Conservation (phyloP, 2,113 vertebrate genomes). For the Ageneiosus marmoratus region DNA sequence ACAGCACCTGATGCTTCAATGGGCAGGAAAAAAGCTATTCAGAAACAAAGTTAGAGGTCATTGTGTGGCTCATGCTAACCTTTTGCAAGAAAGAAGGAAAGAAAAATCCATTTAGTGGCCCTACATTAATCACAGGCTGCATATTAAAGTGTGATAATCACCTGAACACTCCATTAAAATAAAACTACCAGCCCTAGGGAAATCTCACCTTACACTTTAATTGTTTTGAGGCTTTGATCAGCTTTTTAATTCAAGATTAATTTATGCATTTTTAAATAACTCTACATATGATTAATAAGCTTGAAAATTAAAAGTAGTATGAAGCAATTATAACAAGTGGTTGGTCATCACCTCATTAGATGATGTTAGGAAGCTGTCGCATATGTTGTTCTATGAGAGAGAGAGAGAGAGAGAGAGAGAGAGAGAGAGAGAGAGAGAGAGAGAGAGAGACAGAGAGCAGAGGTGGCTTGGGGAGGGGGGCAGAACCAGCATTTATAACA, state of each 20-base stretch:
- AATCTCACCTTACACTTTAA: constrained; percentile 99
- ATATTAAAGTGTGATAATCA: constrained; percentile 98
- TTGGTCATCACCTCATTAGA: constrained; percentile 99
- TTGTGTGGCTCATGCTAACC: constrained; percentile 82
- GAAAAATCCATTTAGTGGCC: constrained; percentile 92
- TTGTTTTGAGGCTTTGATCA: constrained; percentile 99
- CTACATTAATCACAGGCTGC: constrained; percentile 97
- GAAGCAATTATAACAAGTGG: constrained; percentile 99
- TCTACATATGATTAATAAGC: constrained; percentile 99
- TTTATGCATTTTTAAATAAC: constrained; percentile 99
- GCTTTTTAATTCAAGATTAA: constrained; percentile 99
- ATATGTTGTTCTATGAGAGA: constrained; percentile 59
- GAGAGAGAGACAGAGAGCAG: neutral
- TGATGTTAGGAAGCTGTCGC: constrained; percentile 83
- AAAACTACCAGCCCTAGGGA: constrained; percentile 97
- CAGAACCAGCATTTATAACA: neutral
- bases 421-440: neutral
- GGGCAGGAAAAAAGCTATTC: constrained; percentile 49
- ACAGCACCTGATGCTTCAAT: constrained; percentile 28
- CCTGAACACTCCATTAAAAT: constrained; percentile 99
- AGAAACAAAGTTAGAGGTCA: constrained; percentile 80
- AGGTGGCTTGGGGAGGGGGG: neutral
- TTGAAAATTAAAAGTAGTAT: constrained; percentile 99
- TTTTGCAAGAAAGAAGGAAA: constrained; percentile 71
- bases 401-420: constrained; percentile 62